These are phyloP conservation scores for Helicolenus hilgendorfi DNA, from an alignment of 2,797 vertebrate genomes.

Conservation along the genomic window DNA sequence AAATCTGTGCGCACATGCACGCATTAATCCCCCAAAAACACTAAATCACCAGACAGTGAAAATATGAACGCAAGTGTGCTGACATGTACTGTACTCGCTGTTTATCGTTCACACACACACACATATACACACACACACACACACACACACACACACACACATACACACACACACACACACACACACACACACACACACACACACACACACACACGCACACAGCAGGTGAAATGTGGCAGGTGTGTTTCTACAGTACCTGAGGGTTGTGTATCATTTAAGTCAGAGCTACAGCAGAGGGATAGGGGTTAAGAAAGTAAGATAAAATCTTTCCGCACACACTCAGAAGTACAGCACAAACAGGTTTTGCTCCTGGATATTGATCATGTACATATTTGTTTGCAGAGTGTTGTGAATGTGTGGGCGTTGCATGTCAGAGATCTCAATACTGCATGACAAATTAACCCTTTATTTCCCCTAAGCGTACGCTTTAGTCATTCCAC, in stretches of 20 bases:
- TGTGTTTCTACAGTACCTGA: conserved; percentile 22
- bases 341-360: conserved; percentile 6
- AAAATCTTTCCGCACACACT: conserved; percentile 8
- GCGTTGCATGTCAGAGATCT: conserved; percentile 43
- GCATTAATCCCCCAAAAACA: not conserved
- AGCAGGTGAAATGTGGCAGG: conserved; percentile 61
- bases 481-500: conserved; percentile 75
- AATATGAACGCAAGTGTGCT: not conserved
- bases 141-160: not conserved
- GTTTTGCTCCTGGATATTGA: conserved; percentile 48
- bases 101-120: not conserved
- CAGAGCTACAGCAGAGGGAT: conserved; percentile 21
- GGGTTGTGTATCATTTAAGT: conserved; percentile 46
- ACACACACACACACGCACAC: not conserved
- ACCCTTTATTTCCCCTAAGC: conserved; percentile 70
- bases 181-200: not conserved
- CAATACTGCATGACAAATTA: conserved; percentile 64
- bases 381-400: conserved; percentile 49
- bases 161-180: not conserved
- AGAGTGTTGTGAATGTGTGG: conserved; percentile 50
- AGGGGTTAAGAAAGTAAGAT: conserved; percentile 38
- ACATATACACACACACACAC: not conserved
- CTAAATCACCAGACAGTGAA: not conserved
- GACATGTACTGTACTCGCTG: not conserved
- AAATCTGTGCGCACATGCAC: not conserved